phyloP scores from a whole-genome alignment of 1,140 invertebrate species.

The Paramacrobiotus metropolitanus region DNA sequence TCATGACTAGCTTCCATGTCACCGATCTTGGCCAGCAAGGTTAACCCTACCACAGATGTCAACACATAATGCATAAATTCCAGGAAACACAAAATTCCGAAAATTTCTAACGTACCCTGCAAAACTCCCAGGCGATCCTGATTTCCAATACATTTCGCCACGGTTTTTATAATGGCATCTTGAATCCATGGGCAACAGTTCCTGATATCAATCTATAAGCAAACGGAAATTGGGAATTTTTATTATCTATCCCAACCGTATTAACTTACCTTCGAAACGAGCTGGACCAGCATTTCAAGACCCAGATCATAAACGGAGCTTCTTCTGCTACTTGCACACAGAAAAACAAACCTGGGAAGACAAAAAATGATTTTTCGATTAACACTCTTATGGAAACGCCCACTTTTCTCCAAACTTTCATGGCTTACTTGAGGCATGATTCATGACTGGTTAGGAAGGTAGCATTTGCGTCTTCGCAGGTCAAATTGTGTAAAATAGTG shows the following conservation, averaged over 20 bases:
- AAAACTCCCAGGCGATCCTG: neutral
- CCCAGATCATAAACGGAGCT: neutral
- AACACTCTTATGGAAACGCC: neutral
- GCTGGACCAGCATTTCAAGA: neutral
- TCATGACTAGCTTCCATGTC: neutral
- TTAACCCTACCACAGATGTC: neutral
- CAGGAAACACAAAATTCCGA: neutral
- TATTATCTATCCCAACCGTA: too few relatives aligned
- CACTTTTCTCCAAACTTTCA: neutral
- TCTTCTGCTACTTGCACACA: neutral
- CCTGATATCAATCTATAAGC: neutral
- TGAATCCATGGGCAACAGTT: neutral
- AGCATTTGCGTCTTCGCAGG: neutral
- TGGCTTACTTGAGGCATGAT: neutral
- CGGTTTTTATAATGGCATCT: neutral
- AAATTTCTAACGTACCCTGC: neutral
- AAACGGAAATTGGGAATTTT: too few relatives aligned
- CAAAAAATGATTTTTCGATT: neutral
- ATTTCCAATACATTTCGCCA: neutral
- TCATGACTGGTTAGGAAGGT: neutral
- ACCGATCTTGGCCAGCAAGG: neutral
- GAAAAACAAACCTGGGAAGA: neutral
- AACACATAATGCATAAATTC: neutral
- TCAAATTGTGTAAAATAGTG: neutral
- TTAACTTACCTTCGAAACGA: neutral